Evolutionary conservation across 2,113 vertebrate genomes (phyloP), one percentile per base, ranked within the genome.

Genomic region (Electrona antarctica): DNA sequence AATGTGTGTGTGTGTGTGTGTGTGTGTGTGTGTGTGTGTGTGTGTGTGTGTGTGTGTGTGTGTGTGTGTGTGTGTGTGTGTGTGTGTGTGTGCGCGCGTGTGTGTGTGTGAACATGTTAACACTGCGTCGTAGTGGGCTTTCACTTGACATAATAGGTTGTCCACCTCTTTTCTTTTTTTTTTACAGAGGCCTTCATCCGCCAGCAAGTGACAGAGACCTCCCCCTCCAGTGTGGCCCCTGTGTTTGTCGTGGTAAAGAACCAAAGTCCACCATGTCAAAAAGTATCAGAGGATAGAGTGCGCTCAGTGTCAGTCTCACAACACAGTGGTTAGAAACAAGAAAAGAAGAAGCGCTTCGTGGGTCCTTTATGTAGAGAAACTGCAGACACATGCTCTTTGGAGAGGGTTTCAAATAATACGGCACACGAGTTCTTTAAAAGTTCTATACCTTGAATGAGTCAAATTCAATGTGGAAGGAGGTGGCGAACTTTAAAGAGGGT

Each of bases 171-270:
- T 41, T 15, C 5, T 67, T 51, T 69, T 77, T 46, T 71, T 67
- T 55, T 49, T 63, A 65, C 83, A 96, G 95, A 85, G 70, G 52
- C 80, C 28, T 55, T 77, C 0, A 60, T 72, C 55, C 94, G 84
- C 0, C 76, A 48, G 48, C 87, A 71, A 83, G 77, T 91, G 1
- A 85, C 93, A 1, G 98, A 99, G 3, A 75, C 82, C 1, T 88
- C 95, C 0, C 69, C 97, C 11, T 94, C 96, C 52, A 97, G 93
- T 11, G 95, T 97, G 13, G 89, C 94, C 7, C 96, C 95, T 0
- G 86, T 93, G 3, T 99, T 99, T 84, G 90, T 96, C 0, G 95
- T 98, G 95, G 98, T 98, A 72, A 96, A 96, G 92, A 1, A 46
- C 8, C 56, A 47, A 4, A 29, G 28, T 10, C 15, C 8, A 28